These are phyloP conservation scores for Ormyrus nitidulus DNA, from an alignment of 2,888 invertebrate genomes.

Conservation along the genomic window DNA sequence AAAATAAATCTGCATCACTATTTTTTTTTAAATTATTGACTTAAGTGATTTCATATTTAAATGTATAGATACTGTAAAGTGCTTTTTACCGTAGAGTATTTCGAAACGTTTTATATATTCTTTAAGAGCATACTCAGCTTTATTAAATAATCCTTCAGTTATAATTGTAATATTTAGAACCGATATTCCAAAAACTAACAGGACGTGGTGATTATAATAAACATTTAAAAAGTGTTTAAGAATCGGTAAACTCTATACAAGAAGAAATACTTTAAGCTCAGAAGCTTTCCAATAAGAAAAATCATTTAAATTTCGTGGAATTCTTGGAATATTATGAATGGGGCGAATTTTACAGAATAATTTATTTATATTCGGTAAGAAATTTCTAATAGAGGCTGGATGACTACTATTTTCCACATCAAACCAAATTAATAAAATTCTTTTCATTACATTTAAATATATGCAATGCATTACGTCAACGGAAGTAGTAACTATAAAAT, in stretches of 20 bases:
- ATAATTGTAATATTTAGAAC: background rate
- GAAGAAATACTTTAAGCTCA: no score
- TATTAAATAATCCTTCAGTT: background rate
- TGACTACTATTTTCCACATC: no score
- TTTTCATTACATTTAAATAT: no score
- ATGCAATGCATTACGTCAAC: no score
- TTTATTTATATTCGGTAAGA: no score
- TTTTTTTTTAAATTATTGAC: background rate
- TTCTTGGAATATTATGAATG: no score
- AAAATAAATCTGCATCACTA: slow-evolving; percentile 3
- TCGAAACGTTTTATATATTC: background rate
- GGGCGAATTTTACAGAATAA: no score
- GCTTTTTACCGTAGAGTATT: slow-evolving; percentile 54
- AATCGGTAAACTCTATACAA: background rate
- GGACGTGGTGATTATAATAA: background rate
- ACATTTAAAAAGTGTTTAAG: background rate
- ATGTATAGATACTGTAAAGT: slow-evolving; percentile 26
- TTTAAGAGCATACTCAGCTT: background rate
- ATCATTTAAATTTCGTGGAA: no score
- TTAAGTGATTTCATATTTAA: slow-evolving; percentile 21
- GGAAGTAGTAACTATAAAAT: no score
- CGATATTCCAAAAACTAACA: slow-evolving; percentile 1
- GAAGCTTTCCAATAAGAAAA: no score
- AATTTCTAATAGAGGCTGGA: no score
- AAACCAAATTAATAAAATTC: no score